phyloP scores from a whole-genome alignment of 2,113 vertebrate species.

The Electrona antarctica region DNA sequence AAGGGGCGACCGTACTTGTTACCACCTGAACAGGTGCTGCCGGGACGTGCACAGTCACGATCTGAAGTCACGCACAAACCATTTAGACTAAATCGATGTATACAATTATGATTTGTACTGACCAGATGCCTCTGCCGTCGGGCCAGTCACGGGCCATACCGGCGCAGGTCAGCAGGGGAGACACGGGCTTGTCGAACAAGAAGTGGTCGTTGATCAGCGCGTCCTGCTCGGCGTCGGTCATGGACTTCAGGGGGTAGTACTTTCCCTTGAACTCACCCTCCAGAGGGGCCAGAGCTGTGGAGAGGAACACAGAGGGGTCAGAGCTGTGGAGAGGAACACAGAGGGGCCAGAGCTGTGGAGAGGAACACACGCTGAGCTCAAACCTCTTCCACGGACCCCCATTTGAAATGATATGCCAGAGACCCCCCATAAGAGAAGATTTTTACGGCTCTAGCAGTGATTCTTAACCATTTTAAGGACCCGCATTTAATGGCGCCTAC shows the following conservation, averaged over 20 bases:
- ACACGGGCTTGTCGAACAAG: constrained; percentile 95
- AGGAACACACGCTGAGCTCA: background rate
- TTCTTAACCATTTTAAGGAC: background rate
- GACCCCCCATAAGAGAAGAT: no score
- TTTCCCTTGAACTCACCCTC: constrained; percentile 92
- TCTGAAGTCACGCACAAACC: no score
- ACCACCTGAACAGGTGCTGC: no score
- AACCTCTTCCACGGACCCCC: background rate
- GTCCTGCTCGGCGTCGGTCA: constrained; percentile 91
- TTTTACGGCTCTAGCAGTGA: background rate
- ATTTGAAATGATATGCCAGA: no score
- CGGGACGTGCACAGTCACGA: no score
- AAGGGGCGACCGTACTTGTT: no score
- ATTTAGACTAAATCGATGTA: no score
- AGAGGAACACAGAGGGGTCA: constrained; percentile 80
- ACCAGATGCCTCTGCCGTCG: constrained; percentile 92
- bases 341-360: constrained; percentile 85
- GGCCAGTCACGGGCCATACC: constrained; percentile 97
- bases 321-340: constrained; percentile 79
- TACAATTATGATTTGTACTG: no score
- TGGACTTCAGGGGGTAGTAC: constrained; percentile 91
- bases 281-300: constrained; percentile 88
- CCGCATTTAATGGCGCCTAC: background rate
- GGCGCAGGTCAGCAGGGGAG: constrained; percentile 89
- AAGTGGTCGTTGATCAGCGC: constrained; percentile 94